phyloP scores from a whole-genome alignment of 1,140 invertebrate species.

The Trichogramma pretiosum region DNA sequence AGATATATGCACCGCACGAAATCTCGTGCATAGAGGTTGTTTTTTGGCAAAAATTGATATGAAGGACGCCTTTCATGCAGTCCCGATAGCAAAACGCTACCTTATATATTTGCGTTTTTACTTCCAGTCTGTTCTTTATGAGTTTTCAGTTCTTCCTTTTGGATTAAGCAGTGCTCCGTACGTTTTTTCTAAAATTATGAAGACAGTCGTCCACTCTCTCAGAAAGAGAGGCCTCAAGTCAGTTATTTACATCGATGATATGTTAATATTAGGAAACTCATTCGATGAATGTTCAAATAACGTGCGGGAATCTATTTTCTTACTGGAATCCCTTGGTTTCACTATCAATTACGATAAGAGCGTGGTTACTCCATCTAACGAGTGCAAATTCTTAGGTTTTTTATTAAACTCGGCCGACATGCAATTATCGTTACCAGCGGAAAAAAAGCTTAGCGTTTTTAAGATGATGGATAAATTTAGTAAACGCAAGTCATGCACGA shows the following conservation, averaged over 20 bases:
- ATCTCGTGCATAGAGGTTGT: too few relatives aligned
- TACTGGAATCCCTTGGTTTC: conserved; percentile 16
- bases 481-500: too few relatives aligned
- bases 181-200: conserved; percentile 21
- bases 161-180: conserved; percentile 15
- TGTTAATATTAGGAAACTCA: conserved; percentile 12
- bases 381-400: conserved; percentile 19
- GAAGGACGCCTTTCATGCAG: conserved; percentile 20
- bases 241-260: conserved; percentile 18
- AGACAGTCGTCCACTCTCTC: conserved; percentile 15
- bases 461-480: too few relatives aligned
- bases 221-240: conserved; percentile 10
- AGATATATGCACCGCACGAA: too few relatives aligned
- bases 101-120: conserved; percentile 24
- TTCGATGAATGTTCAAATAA: neutral
- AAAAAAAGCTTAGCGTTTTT: too few relatives aligned
- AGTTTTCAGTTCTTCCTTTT: conserved; percentile 21
- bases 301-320: conserved; percentile 3
- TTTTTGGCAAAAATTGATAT: too few relatives aligned
- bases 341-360: conserved; percentile 16
- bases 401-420: conserved; percentile 8
- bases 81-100: conserved; percentile 14
- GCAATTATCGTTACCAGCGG: too few relatives aligned
- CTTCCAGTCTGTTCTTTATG: conserved; percentile 14
- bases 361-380: neutral